These are phyloP conservation scores for Hydrozoanthus tunicans DNA, from an alignment of 64 coral and sea anemone genomes.

Conservation along the genomic window DNA sequence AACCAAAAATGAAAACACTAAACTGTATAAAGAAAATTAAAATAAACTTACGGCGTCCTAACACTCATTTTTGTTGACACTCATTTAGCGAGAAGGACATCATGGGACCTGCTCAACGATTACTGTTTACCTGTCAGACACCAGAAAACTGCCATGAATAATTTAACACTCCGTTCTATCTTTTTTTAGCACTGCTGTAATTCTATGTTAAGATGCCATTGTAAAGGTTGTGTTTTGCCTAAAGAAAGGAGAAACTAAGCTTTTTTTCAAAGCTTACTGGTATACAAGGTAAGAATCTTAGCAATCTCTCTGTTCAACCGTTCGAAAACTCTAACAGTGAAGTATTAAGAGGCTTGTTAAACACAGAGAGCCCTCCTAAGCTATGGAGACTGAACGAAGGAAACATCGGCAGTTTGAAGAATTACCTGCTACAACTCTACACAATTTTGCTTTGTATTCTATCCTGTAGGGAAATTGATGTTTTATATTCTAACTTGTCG, in stretches of 20 bases:
- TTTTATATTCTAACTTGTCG: no score
- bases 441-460: no score
- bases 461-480: no score
- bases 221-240: background rate
- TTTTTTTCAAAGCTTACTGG: background rate
- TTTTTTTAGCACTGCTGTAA: background rate
- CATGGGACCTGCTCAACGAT: background rate
- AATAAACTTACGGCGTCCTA: no score
- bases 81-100: background rate
- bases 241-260: background rate
- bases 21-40: no score
- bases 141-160: slow-evolving; percentile 5
- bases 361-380: no score
- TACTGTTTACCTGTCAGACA: background rate
- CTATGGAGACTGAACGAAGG: no score
- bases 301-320: background rate
- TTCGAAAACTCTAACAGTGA: background rate
- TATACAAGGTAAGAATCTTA: background rate
- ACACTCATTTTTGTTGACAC: background rate
- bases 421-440: no score
- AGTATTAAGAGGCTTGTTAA: background rate
- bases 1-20: no score
- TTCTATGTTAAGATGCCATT: background rate
- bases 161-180: background rate
- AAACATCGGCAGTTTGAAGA: no score